Percentiles rank a stretch among this genome's conserved stretches.
Evolutionary conservation across 2,888 invertebrate species (phyloP).

Genomic region (Ennomos quercinarius): DNA sequence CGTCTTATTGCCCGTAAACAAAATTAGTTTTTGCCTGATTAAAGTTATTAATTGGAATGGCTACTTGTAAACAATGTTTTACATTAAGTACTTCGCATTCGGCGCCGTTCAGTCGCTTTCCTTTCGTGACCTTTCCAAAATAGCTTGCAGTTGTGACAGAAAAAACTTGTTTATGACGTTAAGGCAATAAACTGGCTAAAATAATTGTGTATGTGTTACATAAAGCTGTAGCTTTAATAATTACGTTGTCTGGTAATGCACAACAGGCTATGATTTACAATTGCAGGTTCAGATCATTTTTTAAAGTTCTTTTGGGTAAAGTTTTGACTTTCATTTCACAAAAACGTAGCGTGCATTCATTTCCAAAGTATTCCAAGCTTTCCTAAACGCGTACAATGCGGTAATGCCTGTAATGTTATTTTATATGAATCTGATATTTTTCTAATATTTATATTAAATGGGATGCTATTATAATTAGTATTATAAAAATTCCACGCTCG

Average conservation of each 20-base stretch:
- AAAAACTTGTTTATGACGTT: conserved; percentile 52
- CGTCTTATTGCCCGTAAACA: conserved; percentile 25
- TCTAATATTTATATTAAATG: too few relatives aligned
- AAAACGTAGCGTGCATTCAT: too few relatives aligned
- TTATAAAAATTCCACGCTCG: conserved; percentile 2
- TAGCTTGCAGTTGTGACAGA: conserved; percentile 47
- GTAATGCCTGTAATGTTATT: too few relatives aligned
- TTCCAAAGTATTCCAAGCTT: too few relatives aligned
- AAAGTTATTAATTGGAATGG: conserved; percentile 36
- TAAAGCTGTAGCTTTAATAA: conserved; percentile 44
- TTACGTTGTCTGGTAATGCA: conserved; percentile 34
- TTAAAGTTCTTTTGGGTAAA: background rate
- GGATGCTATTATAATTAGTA: too few relatives aligned
- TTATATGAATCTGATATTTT: too few relatives aligned
- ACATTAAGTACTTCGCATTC: conserved; percentile 28
- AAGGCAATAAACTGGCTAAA: conserved; percentile 49
- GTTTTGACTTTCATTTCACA: too few relatives aligned
- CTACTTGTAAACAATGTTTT: conserved; percentile 24
- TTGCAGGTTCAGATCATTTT: conserved; percentile 10
- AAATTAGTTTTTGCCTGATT: conserved; percentile 32
- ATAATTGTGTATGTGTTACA: conserved; percentile 41
- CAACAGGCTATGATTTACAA: conserved; percentile 16
- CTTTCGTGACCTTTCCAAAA: conserved; percentile 72
- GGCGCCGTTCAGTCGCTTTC: conserved; percentile 59
- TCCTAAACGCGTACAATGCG: too few relatives aligned